Percentiles rank a stretch among this genome's conserved stretches.
Conservation (phyloP, 2,888 invertebrate species). For the Campoplex capitator region DNA sequence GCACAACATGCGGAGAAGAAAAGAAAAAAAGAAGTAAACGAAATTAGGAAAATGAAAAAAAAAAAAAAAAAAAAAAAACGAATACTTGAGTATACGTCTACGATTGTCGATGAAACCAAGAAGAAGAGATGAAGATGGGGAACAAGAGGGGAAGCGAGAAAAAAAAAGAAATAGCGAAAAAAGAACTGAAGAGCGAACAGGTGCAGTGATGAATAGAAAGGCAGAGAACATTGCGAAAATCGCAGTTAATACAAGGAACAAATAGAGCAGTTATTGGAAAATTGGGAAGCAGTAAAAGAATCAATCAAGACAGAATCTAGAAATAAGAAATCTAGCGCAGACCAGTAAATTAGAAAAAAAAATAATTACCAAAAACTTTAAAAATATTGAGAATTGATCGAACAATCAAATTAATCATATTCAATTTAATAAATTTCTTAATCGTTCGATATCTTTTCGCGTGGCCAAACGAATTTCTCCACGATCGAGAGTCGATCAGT, state of each 20-base stretch:
- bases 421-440: too few species aligned
- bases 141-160: not conserved
- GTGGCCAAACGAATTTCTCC: too few species aligned
- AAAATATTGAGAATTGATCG: not conserved
- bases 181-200: not conserved
- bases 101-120: not conserved
- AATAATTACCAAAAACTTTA: not conserved
- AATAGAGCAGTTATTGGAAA: not conserved
- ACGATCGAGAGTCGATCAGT: too few species aligned
- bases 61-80: not conserved
- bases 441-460: too few species aligned
- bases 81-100: not conserved
- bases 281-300: not conserved
- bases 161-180: not conserved
- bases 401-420: not conserved
- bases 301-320: not conserved
- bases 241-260: not conserved
- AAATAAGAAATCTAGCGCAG: not conserved
- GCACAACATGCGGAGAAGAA: not conserved
- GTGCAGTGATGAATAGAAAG: not conserved
- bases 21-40: not conserved
- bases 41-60: slow-evolving; percentile 11
- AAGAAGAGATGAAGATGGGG: not conserved
- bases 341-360: not conserved
- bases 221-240: not conserved